These are phyloP conservation scores for Orientallactaga bullata DNA, from an alignment of 2,113 vertebrate species.

Conservation along the genomic window DNA sequence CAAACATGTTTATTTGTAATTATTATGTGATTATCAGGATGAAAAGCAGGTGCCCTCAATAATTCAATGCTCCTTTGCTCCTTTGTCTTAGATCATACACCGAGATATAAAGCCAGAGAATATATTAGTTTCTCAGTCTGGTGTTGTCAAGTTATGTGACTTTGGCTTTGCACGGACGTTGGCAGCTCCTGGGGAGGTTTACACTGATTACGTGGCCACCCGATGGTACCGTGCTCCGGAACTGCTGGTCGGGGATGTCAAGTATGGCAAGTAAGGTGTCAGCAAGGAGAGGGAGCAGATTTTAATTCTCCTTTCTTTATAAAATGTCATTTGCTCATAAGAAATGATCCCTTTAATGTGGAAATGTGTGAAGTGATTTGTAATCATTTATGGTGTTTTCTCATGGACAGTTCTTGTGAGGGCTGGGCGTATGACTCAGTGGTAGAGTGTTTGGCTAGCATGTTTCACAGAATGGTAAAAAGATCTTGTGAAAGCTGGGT, in stretches of 20 bases:
- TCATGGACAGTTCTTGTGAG: constrained; percentile 22
- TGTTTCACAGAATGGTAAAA: not conserved
- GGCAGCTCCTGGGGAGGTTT: constrained; percentile 88
- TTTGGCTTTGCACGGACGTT: constrained; percentile 94
- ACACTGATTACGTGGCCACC: constrained; percentile 95
- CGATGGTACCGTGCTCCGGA: constrained; percentile 96
- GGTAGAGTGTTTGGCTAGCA: not conserved
- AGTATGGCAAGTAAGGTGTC: constrained; percentile 92
- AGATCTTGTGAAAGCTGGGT: too few relatives aligned
- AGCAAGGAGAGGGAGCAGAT: not conserved
- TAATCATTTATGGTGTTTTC: not conserved
- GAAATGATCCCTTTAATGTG: not conserved
- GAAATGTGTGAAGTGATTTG: not conserved
- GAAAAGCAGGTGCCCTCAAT: not conserved
- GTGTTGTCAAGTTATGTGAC: constrained; percentile 95
- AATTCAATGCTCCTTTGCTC: not conserved
- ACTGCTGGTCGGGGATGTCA: constrained; percentile 94
- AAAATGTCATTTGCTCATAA: not conserved
- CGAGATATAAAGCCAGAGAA: constrained; percentile 97
- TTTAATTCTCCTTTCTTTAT: not conserved
- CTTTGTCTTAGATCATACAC: constrained; percentile 92
- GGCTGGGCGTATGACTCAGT: not conserved
- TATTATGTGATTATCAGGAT: not conserved
- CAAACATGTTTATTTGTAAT: not conserved
- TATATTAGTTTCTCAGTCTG: constrained; percentile 93